phyloP scores from a whole-genome alignment of 2,888 invertebrate species.

The Cryptus armator region DNA sequence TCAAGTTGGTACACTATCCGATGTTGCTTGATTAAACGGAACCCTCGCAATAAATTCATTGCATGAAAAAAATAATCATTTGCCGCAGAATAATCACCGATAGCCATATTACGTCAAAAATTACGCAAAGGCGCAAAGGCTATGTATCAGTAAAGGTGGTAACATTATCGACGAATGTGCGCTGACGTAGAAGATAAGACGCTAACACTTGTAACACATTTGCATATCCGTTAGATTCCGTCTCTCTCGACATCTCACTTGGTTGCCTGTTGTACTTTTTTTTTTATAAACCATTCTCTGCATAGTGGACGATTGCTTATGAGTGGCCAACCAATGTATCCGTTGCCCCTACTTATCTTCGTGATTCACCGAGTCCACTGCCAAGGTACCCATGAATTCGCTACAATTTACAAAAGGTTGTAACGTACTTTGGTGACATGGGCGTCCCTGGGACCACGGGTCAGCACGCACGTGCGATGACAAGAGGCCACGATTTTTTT shows the following conservation, averaged over 20 bases:
- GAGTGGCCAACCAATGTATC: slow-evolving; percentile 10
- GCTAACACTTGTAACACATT: slow-evolving; percentile 53
- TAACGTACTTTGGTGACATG: slow-evolving; percentile 70
- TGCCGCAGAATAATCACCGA: too few relatives aligned
- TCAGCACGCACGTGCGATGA: slow-evolving; percentile 65
- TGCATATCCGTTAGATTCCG: slow-evolving; percentile 68
- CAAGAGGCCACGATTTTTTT: slow-evolving; percentile 55
- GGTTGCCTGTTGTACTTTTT: neutral
- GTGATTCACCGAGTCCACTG: slow-evolving; percentile 55
- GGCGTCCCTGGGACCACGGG: slow-evolving; percentile 47
- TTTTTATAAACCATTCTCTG: neutral
- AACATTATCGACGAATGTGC: too few relatives aligned
- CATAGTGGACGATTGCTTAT: neutral
- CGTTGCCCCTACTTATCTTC: slow-evolving; percentile 25
- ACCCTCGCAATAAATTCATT: neutral
- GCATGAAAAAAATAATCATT: neutral
- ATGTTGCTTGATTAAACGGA: neutral
- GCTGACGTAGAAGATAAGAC: slow-evolving; percentile 35
- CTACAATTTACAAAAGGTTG: slow-evolving; percentile 77
- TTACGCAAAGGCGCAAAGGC: neutral
- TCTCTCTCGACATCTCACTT: slow-evolving; percentile 24
- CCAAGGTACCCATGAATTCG: slow-evolving; percentile 73
- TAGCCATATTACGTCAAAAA: too few relatives aligned
- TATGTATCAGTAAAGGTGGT: neutral
- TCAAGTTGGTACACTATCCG: neutral